Evolutionary conservation across 2,113 vertebrate species (phyloP).

Genomic region (Brachypteracias leptosomus): DNA sequence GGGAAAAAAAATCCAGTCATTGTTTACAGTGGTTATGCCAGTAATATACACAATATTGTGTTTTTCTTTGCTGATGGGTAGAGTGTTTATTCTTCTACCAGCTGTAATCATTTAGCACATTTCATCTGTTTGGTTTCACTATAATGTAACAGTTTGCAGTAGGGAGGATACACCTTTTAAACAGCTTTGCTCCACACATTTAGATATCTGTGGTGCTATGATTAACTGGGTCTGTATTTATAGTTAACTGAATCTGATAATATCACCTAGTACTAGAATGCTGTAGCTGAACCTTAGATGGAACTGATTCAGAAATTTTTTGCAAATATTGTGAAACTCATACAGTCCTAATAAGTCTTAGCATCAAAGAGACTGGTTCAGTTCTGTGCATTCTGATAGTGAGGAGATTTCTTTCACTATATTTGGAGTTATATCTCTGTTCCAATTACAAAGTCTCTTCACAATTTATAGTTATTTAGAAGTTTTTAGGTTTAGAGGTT

Average conservation of each 20-base stretch:
- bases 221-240: not conserved
- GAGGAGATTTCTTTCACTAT: not conserved
- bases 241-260: not conserved
- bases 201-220: not conserved
- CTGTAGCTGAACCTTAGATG: not conserved
- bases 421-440: not conserved
- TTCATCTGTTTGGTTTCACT: constrained; percentile 25
- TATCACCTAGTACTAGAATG: not conserved
- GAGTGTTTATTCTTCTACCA: constrained; percentile 51
- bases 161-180: not conserved
- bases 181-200: not conserved
- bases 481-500: not conserved
- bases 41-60: not conserved
- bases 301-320: not conserved
- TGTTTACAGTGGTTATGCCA: constrained; percentile 45
- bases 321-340: not conserved
- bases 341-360: not conserved
- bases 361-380: not conserved
- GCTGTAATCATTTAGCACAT: constrained; percentile 46
- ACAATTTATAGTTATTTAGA: not conserved
- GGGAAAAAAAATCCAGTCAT: not conserved
- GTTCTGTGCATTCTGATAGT: not conserved
- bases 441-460: not conserved
- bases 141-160: constrained; percentile 14
- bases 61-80: constrained; percentile 34